Percentiles rank a stretch among this genome's conserved stretches.
Evolutionary conservation across 2,113 vertebrate genomes (phyloP).

Genomic region (Penelope pileata): DNA sequence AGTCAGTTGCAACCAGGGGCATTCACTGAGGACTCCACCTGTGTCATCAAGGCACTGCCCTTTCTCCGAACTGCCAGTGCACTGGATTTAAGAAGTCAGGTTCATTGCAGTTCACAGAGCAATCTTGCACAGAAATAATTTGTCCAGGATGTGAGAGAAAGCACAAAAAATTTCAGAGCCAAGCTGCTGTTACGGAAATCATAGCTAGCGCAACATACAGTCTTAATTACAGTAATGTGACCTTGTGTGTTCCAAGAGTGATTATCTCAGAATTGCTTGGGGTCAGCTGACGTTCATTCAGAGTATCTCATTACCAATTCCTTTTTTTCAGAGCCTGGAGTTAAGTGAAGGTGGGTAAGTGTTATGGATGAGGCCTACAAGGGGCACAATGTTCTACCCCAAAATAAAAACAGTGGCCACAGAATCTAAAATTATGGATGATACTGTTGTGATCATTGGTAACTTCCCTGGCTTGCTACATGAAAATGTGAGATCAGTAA

Average conservation of each 20-base stretch:
- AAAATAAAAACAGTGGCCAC: constrained; percentile 52
- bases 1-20: neutral
- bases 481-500: neutral
- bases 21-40: neutral
- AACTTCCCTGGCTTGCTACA: neutral
- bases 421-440: constrained; percentile 19
- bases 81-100: neutral
- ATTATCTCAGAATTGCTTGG: constrained; percentile 29
- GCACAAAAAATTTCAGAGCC: neutral
- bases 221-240: neutral
- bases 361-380: neutral
- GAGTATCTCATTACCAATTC: neutral
- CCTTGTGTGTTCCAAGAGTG: neutral
- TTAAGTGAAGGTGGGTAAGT: neutral
- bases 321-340: neutral
- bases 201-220: neutral
- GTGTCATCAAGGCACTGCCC: neutral
- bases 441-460: neutral
- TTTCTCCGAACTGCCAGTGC: neutral
- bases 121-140: neutral
- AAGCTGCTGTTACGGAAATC: neutral
- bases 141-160: neutral
- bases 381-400: constrained; percentile 4
- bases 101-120: neutral
- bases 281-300: constrained; percentile 6